phyloP scores from a whole-genome alignment of 2,797 vertebrate genomes.

The Varecia variegata region DNA sequence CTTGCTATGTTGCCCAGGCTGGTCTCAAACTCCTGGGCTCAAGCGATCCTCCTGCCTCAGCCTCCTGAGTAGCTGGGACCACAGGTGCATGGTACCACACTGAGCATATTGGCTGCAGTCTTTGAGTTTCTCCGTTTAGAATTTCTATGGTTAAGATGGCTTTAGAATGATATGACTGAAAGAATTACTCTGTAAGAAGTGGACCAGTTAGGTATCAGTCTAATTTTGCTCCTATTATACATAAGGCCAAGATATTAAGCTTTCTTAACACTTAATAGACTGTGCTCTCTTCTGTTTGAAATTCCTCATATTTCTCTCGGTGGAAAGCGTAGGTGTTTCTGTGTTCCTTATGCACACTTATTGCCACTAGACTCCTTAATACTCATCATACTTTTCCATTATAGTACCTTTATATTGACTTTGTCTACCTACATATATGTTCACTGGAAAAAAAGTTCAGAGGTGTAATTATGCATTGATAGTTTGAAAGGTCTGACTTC shows the following conservation, averaged over 20 bases:
- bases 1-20: not conserved
- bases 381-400: not conserved
- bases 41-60: not conserved
- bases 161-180: not conserved
- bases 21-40: not conserved
- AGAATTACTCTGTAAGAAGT: slow-evolving; percentile 29
- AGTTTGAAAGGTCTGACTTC: slow-evolving; percentile 34
- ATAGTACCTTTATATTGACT: not conserved
- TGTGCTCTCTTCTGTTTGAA: not conserved
- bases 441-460: not conserved
- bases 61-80: not conserved
- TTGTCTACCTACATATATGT: not conserved
- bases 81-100: not conserved
- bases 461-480: not conserved
- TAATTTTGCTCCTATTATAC: not conserved
- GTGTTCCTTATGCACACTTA: not conserved
- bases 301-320: slow-evolving; percentile 24
- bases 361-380: not conserved
- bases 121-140: slow-evolving; percentile 34
- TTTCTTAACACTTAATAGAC: not conserved
- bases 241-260: not conserved
- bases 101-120: not conserved
- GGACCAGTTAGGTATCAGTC: not conserved
- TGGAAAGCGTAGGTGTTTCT: not conserved
- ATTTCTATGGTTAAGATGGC: not conserved